These are phyloP conservation scores for Chromobotia macracanthus DNA, from an alignment of 2,797 vertebrate genomes.

Conservation along the genomic window DNA sequence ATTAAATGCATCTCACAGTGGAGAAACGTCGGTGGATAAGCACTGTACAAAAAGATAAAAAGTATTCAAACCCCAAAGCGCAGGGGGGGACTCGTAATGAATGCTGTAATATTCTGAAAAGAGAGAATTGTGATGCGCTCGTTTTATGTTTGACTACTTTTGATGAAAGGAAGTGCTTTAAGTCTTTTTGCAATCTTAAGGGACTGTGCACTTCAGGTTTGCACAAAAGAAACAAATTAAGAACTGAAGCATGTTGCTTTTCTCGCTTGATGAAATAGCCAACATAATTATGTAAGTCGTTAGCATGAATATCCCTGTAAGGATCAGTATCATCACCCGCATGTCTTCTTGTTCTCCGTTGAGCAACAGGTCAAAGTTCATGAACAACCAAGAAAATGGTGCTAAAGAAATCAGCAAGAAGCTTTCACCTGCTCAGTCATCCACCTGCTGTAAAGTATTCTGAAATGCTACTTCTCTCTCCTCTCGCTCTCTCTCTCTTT, in stretches of 20 bases:
- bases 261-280: conserved; percentile 19
- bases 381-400: conserved; percentile 8
- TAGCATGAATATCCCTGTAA: conserved; percentile 3
- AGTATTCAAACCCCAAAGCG: conserved; percentile 7
- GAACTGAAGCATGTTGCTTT: not conserved
- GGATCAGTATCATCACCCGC: not conserved
- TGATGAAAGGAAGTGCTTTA: conserved; percentile 6
- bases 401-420: conserved; percentile 5
- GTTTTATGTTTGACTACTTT: conserved; percentile 29
- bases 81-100: conserved; percentile 17
- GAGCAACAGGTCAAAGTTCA: conserved; percentile 12
- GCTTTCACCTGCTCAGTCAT: conserved; percentile 8
- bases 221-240: conserved; percentile 14
- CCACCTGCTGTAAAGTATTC: conserved; percentile 20
- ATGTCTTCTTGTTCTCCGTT: not conserved
- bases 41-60: conserved; percentile 38
- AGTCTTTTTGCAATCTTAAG: not conserved
- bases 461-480: not conserved
- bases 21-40: conserved; percentile 36
- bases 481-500: no score
- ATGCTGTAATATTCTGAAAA: conserved; percentile 25
- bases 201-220: not conserved
- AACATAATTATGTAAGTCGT: conserved; percentile 1
- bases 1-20: conserved; percentile 51
- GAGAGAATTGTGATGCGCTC: not conserved